Conservation (phyloP, 2,113 vertebrate species). For the Choloepus hoffmanni region DNA sequence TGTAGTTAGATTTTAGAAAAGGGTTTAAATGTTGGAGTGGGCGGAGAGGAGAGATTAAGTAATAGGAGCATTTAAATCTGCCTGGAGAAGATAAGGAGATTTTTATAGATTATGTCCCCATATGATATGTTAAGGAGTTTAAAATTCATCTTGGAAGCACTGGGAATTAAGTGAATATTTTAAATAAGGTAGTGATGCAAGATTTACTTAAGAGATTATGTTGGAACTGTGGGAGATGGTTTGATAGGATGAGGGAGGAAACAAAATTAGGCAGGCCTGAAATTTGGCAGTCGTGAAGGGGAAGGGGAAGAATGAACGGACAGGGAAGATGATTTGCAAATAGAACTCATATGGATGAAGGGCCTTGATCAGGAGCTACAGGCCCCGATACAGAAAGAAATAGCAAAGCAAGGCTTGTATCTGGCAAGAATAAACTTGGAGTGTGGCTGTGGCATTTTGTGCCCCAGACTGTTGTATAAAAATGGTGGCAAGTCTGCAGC, state of each 20-base stretch:
- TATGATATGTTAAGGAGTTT: neutral
- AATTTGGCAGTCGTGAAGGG: neutral
- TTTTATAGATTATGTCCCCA: too few species aligned
- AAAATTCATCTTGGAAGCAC: neutral
- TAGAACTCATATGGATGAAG: too few species aligned
- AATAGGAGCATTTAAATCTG: neutral
- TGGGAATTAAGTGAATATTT: neutral
- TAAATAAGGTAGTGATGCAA: neutral
- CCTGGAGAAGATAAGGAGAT: neutral
- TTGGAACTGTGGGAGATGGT: too few species aligned
- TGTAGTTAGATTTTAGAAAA: neutral
- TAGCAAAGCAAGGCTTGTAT: neutral
- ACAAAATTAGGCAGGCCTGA: neutral
- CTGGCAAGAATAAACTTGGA: neutral
- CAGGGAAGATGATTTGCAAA: too few species aligned
- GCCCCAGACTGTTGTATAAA: neutral
- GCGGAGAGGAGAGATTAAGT: too few species aligned
- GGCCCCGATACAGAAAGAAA: neutral
- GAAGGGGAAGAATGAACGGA: neutral
- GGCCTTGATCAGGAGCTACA: neutral
- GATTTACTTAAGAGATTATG: neutral
- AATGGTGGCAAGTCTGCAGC: neutral
- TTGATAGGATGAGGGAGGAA: neutral
- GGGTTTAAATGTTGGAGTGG: neutral
- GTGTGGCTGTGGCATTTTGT: accelerated